Percentiles rank a stretch among this genome's conserved stretches.
These are phyloP conservation scores for Dipodomys ordii DNA, from an alignment of 2,113 vertebrate genomes.

Conservation along the genomic window DNA sequence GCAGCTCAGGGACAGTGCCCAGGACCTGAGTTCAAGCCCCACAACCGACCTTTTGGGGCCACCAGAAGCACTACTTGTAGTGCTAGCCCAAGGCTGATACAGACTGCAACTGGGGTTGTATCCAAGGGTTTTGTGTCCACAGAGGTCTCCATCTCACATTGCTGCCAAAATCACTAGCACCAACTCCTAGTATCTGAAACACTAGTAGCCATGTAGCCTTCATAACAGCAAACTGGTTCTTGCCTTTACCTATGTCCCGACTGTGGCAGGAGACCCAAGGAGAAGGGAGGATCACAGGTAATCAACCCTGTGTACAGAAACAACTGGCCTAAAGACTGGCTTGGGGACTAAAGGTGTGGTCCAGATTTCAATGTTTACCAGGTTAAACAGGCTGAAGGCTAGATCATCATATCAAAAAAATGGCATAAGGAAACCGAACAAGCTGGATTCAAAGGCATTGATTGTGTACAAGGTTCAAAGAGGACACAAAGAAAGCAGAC, in stretches of 20 bases:
- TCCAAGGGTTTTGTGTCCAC: neutral
- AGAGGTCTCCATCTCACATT: neutral
- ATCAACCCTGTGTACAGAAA: neutral
- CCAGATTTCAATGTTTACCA: constrained; percentile 59
- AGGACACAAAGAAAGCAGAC: constrained; percentile 29
- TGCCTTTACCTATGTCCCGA: neutral
- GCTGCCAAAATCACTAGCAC: neutral
- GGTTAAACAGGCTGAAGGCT: constrained; percentile 44
- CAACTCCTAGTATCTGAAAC: constrained; percentile 30
- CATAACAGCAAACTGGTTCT: neutral
- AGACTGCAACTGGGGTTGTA: neutral
- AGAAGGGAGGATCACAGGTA: neutral
- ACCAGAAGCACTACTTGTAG: constrained; percentile 23
- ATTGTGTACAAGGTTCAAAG: constrained; percentile 48
- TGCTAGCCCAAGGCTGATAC: neutral
- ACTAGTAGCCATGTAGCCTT: neutral
- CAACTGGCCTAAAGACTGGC: constrained; percentile 5
- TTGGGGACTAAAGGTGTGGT: constrained; percentile 15
- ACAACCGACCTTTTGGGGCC: neutral
- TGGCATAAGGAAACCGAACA: constrained; percentile 37
- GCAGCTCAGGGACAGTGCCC: too few species aligned
- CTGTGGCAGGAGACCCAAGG: neutral
- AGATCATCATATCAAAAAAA: constrained; percentile 45
- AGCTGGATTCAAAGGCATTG: constrained; percentile 46
- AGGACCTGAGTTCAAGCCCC: neutral